phyloP scores from a whole-genome alignment of 1,140 invertebrate species.

The Halyomorpha halys region DNA sequence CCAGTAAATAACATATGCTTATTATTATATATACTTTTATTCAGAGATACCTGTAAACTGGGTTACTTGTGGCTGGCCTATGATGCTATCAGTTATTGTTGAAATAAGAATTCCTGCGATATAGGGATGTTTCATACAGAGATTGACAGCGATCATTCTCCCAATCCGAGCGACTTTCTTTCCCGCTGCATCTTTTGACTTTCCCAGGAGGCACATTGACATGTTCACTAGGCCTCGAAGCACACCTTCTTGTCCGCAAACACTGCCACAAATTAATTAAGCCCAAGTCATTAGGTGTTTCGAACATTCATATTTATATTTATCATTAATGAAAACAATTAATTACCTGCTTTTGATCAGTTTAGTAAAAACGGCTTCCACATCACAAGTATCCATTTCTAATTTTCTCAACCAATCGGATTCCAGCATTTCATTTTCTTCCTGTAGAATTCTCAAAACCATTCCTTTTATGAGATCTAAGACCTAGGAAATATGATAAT shows the following conservation, averaged over 20 bases:
- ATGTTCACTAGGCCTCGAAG: slow-evolving; percentile 44
- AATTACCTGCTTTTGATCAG: slow-evolving; percentile 43
- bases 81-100: slow-evolving; percentile 40
- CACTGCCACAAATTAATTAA: slow-evolving; percentile 32
- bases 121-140: slow-evolving; percentile 40
- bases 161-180: slow-evolving; percentile 40
- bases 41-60: slow-evolving; percentile 42
- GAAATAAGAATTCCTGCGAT: slow-evolving; percentile 39
- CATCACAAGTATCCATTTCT: slow-evolving; percentile 33
- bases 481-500: slow-evolving; percentile 31
- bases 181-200: slow-evolving; percentile 33
- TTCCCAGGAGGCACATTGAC: slow-evolving; percentile 41
- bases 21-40: too few relatives aligned
- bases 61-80: slow-evolving; percentile 35
- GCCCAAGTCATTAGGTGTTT: too few relatives aligned
- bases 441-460: slow-evolving; percentile 38
- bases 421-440: slow-evolving; percentile 39
- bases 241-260: slow-evolving; percentile 42
- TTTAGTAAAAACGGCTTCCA: slow-evolving; percentile 38
- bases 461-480: slow-evolving; percentile 41
- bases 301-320: too few relatives aligned
- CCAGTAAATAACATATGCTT: too few relatives aligned
- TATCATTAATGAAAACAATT: neutral
- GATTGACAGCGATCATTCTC: slow-evolving; percentile 40
- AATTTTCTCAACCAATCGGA: slow-evolving; percentile 44